Conservation (phyloP, 2,113 vertebrate species). For the Anguilla japonica region DNA sequence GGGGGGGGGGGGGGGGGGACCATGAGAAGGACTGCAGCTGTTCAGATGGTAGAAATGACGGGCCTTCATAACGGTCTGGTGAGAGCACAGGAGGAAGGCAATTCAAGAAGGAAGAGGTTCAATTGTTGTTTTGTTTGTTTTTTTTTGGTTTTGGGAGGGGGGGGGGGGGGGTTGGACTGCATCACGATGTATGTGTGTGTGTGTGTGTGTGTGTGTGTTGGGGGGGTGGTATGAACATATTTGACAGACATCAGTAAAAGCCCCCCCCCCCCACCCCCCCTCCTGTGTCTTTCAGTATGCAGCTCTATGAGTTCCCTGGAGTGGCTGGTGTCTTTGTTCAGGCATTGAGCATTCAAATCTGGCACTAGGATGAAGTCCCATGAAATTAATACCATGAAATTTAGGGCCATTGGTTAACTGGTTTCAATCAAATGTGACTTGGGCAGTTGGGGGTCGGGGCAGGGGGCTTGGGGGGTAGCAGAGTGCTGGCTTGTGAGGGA, state of each 20-base stretch:
- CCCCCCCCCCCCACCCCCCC: conserved; percentile 88
- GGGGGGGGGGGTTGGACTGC: conserved; percentile 97
- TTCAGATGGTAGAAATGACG: conserved; percentile 78
- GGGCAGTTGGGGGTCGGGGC: conserved; percentile 48
- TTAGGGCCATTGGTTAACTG: conserved; percentile 90
- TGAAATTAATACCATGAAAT: conserved; percentile 92
- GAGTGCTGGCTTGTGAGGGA: neutral
- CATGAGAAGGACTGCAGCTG: conserved; percentile 97
- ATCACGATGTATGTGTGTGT: conserved; percentile 82
- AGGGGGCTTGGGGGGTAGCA: conserved; percentile 23
- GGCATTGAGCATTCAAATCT: conserved; percentile 86
- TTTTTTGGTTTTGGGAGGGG: conserved; percentile 74
- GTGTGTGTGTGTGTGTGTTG: conserved; percentile 72
- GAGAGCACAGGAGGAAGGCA: conserved; percentile 86
- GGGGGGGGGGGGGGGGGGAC: conserved; percentile 45
- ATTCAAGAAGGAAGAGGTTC: conserved; percentile 92
- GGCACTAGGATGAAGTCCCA: conserved; percentile 86
- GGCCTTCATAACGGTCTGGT: conserved; percentile 93
- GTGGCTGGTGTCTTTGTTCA: conserved; percentile 90
- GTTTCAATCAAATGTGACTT: conserved; percentile 90
- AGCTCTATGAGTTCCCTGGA: conserved; percentile 78
- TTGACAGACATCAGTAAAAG: conserved; percentile 98
- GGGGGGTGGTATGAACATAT: conserved; percentile 92
- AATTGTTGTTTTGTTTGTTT: conserved; percentile 71
- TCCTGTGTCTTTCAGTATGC: conserved; percentile 72